Conservation (phyloP, 2,888 invertebrate genomes). For the Perithous albicinctus region DNA sequence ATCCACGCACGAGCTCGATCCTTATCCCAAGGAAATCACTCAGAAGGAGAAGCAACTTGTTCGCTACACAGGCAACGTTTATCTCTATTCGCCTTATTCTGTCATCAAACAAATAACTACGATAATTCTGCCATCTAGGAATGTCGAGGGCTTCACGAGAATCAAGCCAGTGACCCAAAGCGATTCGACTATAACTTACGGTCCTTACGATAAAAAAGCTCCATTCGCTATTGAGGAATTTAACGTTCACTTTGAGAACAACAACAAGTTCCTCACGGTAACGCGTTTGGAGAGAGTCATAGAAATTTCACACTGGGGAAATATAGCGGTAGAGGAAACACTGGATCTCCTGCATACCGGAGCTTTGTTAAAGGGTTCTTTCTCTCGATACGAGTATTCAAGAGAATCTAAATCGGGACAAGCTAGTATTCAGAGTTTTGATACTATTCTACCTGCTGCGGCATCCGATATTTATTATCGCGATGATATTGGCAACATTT, state of each 20-base stretch:
- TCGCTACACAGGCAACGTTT: constrained; percentile 93
- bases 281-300: constrained; percentile 93
- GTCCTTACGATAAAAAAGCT: constrained; percentile 92
- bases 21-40: constrained; percentile 94
- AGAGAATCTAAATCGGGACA: constrained; percentile 95
- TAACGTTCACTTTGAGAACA: constrained; percentile 97
- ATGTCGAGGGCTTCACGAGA: constrained; percentile 93
- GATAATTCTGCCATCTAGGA: constrained; percentile 91
- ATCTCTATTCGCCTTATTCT: constrained; percentile 93
- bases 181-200: constrained; percentile 94
- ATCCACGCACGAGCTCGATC: constrained; percentile 90
- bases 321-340: constrained; percentile 98
- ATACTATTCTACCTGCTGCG: constrained; percentile 93
- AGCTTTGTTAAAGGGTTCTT: constrained; percentile 94
- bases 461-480: constrained; percentile 98
- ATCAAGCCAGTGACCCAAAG: constrained; percentile 92
- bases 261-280: constrained; percentile 97
- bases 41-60: constrained; percentile 98
- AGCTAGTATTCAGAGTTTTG: constrained; percentile 96
- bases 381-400: constrained; percentile 99
- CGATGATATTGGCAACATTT: constrained; percentile 99
- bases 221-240: constrained; percentile 88
- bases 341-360: constrained; percentile 97
- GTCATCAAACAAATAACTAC: constrained; percentile 93
- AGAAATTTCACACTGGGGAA: constrained; percentile 99